phyloP scores from a whole-genome alignment of 2,888 invertebrate species.

The Prosopocoilus inquinatus region DNA sequence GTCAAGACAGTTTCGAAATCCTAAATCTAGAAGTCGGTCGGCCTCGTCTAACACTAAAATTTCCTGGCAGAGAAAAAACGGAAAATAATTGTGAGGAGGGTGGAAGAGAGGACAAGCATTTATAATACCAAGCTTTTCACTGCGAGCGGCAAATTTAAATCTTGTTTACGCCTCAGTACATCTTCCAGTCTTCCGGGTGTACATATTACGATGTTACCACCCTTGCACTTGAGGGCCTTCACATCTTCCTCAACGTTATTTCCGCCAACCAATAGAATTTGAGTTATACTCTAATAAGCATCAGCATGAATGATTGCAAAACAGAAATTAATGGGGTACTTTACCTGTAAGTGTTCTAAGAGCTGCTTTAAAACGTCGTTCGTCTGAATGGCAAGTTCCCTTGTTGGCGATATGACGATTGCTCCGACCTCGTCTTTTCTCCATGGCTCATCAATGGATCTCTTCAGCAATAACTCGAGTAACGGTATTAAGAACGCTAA shows the following conservation, averaged over 20 bases:
- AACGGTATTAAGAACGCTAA: slow-evolving; percentile 92
- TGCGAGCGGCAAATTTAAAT: slow-evolving; percentile 66
- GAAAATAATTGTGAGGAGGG: neutral
- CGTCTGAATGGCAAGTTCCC: slow-evolving; percentile 92
- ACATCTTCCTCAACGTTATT: slow-evolving; percentile 76
- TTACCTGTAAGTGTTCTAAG: slow-evolving; percentile 50
- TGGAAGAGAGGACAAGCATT: slow-evolving; percentile 29
- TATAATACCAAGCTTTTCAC: slow-evolving; percentile 81
- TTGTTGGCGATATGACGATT: slow-evolving; percentile 90
- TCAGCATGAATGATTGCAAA: slow-evolving; percentile 16
- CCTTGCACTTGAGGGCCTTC: slow-evolving; percentile 61
- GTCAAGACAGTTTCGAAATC: slow-evolving; percentile 82
- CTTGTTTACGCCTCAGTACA: slow-evolving; percentile 69
- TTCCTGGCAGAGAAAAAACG: slow-evolving; percentile 59
- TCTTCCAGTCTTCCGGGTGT: slow-evolving; percentile 95
- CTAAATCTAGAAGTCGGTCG: slow-evolving; percentile 88
- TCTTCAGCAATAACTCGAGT: slow-evolving; percentile 74
- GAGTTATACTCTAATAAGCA: slow-evolving; percentile 50
- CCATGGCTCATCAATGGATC: slow-evolving; percentile 62
- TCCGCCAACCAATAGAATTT: slow-evolving; percentile 78
- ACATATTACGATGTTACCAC: slow-evolving; percentile 85
- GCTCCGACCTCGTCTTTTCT: slow-evolving; percentile 78
- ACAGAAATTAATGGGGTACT: slow-evolving; percentile 32
- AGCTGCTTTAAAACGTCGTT: slow-evolving; percentile 61
- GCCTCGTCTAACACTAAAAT: slow-evolving; percentile 95